Percentiles rank a stretch among this genome's conserved stretches.
These are phyloP conservation scores for Dichetophora obliterata DNA, from an alignment of 2,888 invertebrate genomes.

Conservation along the genomic window DNA sequence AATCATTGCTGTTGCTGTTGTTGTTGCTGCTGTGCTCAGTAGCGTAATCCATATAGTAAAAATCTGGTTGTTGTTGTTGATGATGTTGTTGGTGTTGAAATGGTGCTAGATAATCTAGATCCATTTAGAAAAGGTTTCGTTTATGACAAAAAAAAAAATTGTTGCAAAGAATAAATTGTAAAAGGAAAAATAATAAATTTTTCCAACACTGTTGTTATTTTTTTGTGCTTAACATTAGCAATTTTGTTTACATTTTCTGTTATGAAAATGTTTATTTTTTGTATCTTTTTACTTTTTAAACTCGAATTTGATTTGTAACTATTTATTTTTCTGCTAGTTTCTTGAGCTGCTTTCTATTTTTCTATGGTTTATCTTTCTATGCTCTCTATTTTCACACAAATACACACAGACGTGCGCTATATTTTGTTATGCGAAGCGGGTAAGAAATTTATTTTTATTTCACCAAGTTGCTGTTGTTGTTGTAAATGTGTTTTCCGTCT, in stretches of 20 bases:
- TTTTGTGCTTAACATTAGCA: neutral
- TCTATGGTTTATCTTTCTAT: too few species aligned
- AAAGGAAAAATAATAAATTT: neutral
- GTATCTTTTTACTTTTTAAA: neutral
- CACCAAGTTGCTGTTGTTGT: neutral
- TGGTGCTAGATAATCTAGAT: conserved; percentile 13
- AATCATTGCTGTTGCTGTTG: conserved; percentile 35
- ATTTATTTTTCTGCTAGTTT: too few species aligned
- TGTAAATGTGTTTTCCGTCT: conserved; percentile 11
- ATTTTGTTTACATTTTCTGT: neutral
- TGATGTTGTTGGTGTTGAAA: conserved; percentile 1
- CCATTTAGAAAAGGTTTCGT: neutral
- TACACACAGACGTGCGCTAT: too few species aligned
- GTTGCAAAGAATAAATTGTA: too few species aligned
- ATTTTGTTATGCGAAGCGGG: too few species aligned
- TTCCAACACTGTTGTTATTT: neutral
- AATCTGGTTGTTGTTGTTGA: conserved; percentile 26
- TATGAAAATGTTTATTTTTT: neutral
- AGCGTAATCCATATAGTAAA: conserved; percentile 1
- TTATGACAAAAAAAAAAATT: too few species aligned
- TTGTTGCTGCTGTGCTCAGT: conserved; percentile 8
- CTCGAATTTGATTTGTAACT: too few species aligned
- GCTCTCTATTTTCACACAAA: too few species aligned
- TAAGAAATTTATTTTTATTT: too few species aligned
- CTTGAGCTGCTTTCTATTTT: too few species aligned